Evolutionary conservation across 2,888 invertebrate species (phyloP).

Genomic region (Plagodis dolabraria): DNA sequence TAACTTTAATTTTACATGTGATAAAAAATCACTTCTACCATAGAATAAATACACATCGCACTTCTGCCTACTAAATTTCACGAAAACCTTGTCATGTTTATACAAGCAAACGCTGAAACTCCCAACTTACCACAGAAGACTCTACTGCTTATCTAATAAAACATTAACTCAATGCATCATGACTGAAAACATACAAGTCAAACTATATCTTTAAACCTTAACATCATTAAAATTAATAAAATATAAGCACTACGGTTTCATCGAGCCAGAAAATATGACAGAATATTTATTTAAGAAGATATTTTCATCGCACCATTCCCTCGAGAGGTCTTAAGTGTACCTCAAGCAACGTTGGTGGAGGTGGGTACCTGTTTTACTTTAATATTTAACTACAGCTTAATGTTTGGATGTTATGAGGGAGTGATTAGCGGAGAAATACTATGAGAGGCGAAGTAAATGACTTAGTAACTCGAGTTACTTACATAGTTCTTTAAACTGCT

Average conservation of each 20-base stretch:
- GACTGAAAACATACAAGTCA: too few species aligned
- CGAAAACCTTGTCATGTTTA: too few species aligned
- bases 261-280: background rate
- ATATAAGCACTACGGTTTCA: background rate
- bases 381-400: constrained; percentile 34
- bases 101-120: too few species aligned
- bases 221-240: background rate
- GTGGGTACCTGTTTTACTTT: constrained; percentile 25
- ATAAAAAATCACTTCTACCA: too few species aligned
- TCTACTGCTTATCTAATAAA: too few species aligned
- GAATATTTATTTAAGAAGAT: constrained; percentile 17
- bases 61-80: too few species aligned
- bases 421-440: constrained; percentile 2
- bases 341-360: constrained; percentile 25
- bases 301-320: constrained; percentile 16
- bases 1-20: too few species aligned
- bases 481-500: too few species aligned
- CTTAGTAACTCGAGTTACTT: background rate
- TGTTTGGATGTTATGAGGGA: constrained; percentile 6
- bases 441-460: background rate
- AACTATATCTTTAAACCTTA: too few species aligned
- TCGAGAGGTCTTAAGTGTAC: constrained; percentile 22
- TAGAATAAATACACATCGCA: too few species aligned
- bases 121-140: too few species aligned
- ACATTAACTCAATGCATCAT: too few species aligned